Percentiles rank a stretch among this genome's conserved stretches.
phyloP scores from a whole-genome alignment of 2,888 invertebrate species.

The Coenonympha arcania region DNA sequence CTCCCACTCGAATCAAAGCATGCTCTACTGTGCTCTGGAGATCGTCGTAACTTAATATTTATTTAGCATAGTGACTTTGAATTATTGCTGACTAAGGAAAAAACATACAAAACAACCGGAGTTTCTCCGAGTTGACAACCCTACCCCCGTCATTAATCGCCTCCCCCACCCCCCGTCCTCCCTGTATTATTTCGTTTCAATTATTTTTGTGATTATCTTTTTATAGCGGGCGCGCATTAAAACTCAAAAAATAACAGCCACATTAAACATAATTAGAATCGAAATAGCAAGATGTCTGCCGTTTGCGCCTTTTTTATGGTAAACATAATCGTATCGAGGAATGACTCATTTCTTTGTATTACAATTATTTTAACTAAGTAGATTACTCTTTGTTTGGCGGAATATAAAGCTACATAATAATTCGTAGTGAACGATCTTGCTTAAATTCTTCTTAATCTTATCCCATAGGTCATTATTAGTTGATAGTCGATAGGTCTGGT shows the following conservation, averaged over 20 bases:
- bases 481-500: too few species aligned
- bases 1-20: too few species aligned
- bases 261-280: slow-evolving; percentile 71
- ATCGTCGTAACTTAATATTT: too few species aligned
- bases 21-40: too few species aligned
- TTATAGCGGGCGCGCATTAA: slow-evolving; percentile 70
- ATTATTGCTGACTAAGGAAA: too few species aligned
- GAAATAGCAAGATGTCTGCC: slow-evolving; percentile 67
- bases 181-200: slow-evolving; percentile 75
- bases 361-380: slow-evolving; percentile 16
- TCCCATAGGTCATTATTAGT: too few species aligned
- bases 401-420: not conserved
- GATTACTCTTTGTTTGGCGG: not conserved
- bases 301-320: slow-evolving; percentile 41
- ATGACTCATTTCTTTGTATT: slow-evolving; percentile 22
- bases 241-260: slow-evolving; percentile 70
- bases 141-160: slow-evolving; percentile 57
- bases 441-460: too few species aligned
- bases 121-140: not conserved
- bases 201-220: slow-evolving; percentile 75
- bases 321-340: slow-evolving; percentile 24
- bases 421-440: too few species aligned
- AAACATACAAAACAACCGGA: not conserved
- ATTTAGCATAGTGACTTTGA: too few species aligned
- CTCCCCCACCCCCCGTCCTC: slow-evolving; percentile 46